phyloP scores from a whole-genome alignment of 1,140 invertebrate species.

The Drosophila sturtevanti region DNA sequence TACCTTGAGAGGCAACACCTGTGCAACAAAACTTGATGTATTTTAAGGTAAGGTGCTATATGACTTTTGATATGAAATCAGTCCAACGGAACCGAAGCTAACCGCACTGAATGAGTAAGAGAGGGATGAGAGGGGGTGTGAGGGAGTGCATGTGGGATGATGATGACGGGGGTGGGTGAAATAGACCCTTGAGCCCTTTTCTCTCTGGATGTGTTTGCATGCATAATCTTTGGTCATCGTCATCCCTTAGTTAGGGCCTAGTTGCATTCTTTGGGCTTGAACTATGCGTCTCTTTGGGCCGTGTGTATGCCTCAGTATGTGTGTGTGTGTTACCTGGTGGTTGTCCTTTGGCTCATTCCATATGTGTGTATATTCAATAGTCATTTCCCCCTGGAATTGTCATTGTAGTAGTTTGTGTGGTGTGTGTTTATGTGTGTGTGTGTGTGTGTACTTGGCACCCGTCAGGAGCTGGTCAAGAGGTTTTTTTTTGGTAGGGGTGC shows the following conservation, averaged over 20 bases:
- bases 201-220: conserved; percentile 63
- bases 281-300: conserved; percentile 27
- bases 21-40: conserved; percentile 27
- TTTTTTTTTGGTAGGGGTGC: conserved; percentile 29
- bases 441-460: conserved; percentile 59
- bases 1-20: conserved; percentile 79
- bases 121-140: background rate
- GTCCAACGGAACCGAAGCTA: conserved; percentile 69
- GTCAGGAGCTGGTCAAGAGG: conserved; percentile 46
- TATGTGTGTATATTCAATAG: conserved; percentile 45
- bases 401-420: conserved; percentile 37
- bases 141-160: background rate
- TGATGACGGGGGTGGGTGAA: conserved; percentile 27
- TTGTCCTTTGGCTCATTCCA: conserved; percentile 48
- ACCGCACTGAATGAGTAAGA: conserved; percentile 26
- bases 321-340: conserved; percentile 43
- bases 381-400: conserved; percentile 77
- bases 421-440: too few species aligned
- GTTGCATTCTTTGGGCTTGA: conserved; percentile 39
- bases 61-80: conserved; percentile 73
- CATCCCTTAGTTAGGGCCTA: conserved; percentile 56
- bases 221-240: conserved; percentile 78
- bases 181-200: conserved; percentile 39
- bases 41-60: conserved; percentile 62
- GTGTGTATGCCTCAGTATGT: too few species aligned